phyloP scores from a whole-genome alignment of 2,113 vertebrate genomes.

The Cheilinus undulatus region DNA sequence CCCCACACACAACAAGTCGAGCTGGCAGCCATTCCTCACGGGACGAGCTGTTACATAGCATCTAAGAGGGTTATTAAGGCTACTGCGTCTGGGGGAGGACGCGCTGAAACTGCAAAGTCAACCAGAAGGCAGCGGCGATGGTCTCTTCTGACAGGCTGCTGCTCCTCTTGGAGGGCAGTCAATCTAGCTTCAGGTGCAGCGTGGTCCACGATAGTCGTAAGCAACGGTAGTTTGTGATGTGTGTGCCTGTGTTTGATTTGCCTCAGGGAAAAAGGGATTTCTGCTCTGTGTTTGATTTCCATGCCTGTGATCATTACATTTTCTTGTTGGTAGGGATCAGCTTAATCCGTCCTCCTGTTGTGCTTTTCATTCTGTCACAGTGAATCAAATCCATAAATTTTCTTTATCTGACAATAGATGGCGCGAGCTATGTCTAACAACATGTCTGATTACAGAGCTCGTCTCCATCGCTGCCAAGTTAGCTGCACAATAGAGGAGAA shows the following conservation, averaged over 20 bases:
- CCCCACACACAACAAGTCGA: slow-evolving; percentile 7
- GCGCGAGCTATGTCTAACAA: slow-evolving; percentile 12
- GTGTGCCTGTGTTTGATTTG: slow-evolving; percentile 12
- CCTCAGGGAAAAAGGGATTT: slow-evolving; percentile 19
- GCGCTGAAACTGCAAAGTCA: slow-evolving; percentile 50
- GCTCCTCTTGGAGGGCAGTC: slow-evolving; percentile 20
- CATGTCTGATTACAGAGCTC: not conserved
- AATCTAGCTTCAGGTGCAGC: slow-evolving; percentile 38
- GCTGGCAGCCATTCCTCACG: slow-evolving; percentile 43
- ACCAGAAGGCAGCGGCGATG: slow-evolving; percentile 55
- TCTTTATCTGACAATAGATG: slow-evolving; percentile 31
- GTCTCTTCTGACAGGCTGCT: slow-evolving; percentile 31
- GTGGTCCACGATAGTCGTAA: slow-evolving; percentile 28
- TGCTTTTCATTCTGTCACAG: slow-evolving; percentile 48
- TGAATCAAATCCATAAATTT: slow-evolving; percentile 40
- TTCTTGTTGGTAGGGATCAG: slow-evolving; percentile 58
- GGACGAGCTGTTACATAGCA: slow-evolving; percentile 59
- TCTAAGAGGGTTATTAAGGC: slow-evolving; percentile 64
- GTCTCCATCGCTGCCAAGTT: not conserved
- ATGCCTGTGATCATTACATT: slow-evolving; percentile 64
- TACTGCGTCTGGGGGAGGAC: slow-evolving; percentile 43
- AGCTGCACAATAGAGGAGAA: not conserved
- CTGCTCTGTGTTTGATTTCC: slow-evolving; percentile 54
- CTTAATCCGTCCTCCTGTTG: slow-evolving; percentile 55
- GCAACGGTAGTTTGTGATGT: slow-evolving; percentile 28